These are phyloP conservation scores for Antitype chi DNA, from an alignment of 2,888 invertebrate species.

Conservation along the genomic window DNA sequence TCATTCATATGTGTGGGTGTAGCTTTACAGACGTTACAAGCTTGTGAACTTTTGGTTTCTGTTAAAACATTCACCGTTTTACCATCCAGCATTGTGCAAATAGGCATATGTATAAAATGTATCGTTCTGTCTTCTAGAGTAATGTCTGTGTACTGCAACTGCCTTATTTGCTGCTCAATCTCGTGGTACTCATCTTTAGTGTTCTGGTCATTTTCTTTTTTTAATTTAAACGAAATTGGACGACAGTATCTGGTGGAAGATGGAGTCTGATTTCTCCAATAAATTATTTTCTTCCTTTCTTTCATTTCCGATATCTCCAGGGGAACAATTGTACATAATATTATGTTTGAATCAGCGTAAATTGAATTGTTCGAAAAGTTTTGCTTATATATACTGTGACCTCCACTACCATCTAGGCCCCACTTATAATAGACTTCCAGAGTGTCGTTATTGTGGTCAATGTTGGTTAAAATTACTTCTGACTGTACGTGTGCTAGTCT, in stretches of 20 bases:
- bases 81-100: slow-evolving; percentile 14
- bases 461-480: slow-evolving; percentile 15
- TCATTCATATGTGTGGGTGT: not conserved
- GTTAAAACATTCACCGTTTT: slow-evolving; percentile 10
- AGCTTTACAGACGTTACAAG: slow-evolving; percentile 1
- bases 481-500: slow-evolving; percentile 11
- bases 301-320: slow-evolving; percentile 3
- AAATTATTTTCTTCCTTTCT: not conserved
- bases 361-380: too few relatives aligned
- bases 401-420: too few relatives aligned
- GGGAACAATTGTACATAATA: slow-evolving; percentile 6
- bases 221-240: slow-evolving; percentile 12
- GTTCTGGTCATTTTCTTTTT: slow-evolving; percentile 7
- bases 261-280: slow-evolving; percentile 4
- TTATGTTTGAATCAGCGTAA: too few relatives aligned
- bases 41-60: slow-evolving; percentile 19
- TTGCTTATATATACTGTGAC: too few relatives aligned
- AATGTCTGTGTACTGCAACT: not conserved
- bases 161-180: slow-evolving; percentile 13
- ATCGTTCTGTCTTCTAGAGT: not conserved
- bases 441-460: not conserved
- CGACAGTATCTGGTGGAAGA: slow-evolving; percentile 16
- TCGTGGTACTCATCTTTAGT: slow-evolving; percentile 1
- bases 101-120: not conserved
- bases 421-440: too few relatives aligned